Evolutionary conservation across 2,797 vertebrate genomes (phyloP).

Genomic region (Molothrus aeneus): DNA sequence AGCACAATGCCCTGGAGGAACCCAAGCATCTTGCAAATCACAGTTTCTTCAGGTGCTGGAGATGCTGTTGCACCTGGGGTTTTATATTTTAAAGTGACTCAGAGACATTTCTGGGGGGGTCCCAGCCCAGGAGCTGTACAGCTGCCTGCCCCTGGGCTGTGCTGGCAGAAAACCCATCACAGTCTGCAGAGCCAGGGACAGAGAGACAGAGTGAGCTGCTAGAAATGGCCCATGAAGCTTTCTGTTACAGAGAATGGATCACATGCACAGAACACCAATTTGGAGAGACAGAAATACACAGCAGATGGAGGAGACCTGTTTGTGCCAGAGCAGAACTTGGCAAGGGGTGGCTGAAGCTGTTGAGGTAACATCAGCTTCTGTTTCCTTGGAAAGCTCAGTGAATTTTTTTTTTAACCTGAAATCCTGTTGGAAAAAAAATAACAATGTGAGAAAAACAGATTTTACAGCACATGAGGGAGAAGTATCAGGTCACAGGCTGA

Average conservation of each 20-base stretch:
- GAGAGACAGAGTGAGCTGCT: not conserved
- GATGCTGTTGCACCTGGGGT: not conserved
- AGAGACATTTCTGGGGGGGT: not conserved
- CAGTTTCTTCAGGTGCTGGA: not conserved
- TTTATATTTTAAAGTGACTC: not conserved
- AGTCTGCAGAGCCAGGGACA: not conserved
- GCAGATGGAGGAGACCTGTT: conserved; percentile 26
- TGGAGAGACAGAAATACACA: conserved; percentile 15
- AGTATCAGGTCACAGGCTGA: not conserved
- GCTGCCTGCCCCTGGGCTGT: not conserved
- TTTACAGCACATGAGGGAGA: not conserved
- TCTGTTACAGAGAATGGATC: not conserved
- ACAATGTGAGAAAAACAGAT: not conserved
- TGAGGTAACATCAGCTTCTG: conserved; percentile 25
- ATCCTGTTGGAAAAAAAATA: not conserved
- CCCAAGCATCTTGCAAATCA: not conserved
- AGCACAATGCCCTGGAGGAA: not conserved
- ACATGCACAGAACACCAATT: not conserved
- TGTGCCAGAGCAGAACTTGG: conserved; percentile 56
- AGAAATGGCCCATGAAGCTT: not conserved
- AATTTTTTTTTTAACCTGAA: not conserved
- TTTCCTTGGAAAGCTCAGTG: not conserved
- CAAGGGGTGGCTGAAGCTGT: not conserved
- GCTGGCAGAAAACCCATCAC: not conserved
- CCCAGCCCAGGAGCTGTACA: not conserved